Evolutionary conservation across 2,888 invertebrate species (phyloP).

Genomic region (Ditylenchus weischeri): DNA sequence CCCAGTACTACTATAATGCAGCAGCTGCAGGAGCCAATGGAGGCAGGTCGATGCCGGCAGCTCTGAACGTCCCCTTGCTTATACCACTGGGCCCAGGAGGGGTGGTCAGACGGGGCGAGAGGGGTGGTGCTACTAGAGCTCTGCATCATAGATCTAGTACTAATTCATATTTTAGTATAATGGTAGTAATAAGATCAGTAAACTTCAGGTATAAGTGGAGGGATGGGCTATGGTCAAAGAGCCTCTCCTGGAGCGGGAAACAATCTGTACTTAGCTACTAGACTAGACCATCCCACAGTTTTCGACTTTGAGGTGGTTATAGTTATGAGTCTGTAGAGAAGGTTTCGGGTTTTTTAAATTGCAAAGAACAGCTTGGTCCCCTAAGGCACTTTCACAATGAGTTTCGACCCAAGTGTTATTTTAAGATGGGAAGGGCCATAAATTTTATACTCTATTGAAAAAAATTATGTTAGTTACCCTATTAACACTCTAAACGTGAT

Average conservation of each 20-base stretch:
- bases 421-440: too few species aligned
- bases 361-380: too few species aligned
- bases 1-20: conserved; percentile 14
- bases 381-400: too few species aligned
- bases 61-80: conserved; percentile 22
- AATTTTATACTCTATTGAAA: too few species aligned
- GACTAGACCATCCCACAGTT: conserved; percentile 39
- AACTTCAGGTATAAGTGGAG: conserved; percentile 5
- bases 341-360: too few species aligned
- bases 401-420: too few species aligned
- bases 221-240: conserved; percentile 1
- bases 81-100: conserved; percentile 23
- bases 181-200: too few species aligned
- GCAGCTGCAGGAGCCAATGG: background rate
- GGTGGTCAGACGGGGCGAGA: conserved; percentile 1
- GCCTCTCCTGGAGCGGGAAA: conserved; percentile 15
- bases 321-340: too few species aligned
- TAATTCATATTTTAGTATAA: too few species aligned
- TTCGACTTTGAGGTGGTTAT: conserved; percentile 43
- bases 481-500: too few species aligned
- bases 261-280: conserved; percentile 28
- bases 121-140: conserved; percentile 13
- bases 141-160: conserved; percentile 16
- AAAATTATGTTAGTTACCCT: too few species aligned
- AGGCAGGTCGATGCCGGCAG: background rate